A percentile compares a stretch with the other conserved stretches of the same genome.
These are phyloP conservation scores for Beaufortia kweichowensis DNA, from an alignment of 2,113 vertebrate species.

Conservation along the genomic window DNA sequence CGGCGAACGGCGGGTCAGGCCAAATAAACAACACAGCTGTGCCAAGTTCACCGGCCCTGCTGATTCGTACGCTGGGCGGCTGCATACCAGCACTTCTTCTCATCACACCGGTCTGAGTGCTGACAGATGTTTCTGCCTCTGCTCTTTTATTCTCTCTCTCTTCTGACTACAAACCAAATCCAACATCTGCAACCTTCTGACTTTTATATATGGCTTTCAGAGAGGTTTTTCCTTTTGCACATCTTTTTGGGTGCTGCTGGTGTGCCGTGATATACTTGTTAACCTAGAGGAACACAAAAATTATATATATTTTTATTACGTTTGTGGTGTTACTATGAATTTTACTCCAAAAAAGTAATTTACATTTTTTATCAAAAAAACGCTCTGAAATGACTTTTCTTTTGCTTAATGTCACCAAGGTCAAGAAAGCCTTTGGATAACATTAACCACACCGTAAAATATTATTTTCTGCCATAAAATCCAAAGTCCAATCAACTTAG, in stretches of 20 bases:
- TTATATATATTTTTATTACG: too few species aligned
- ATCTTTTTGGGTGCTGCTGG: not conserved
- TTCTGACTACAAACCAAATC: not conserved
- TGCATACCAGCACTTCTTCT: conserved; percentile 81
- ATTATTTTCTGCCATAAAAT: too few species aligned
- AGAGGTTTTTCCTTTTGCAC: not conserved
- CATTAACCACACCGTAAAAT: too few species aligned
- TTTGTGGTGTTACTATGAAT: too few species aligned
- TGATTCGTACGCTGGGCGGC: conserved; percentile 79
- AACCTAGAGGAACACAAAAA: too few species aligned
- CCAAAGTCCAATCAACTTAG: too few species aligned
- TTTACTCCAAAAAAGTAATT: too few species aligned
- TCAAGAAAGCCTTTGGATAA: not conserved
- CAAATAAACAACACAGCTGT: conserved; percentile 92
- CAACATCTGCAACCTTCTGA: conserved; percentile 8
- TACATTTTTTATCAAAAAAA: too few species aligned
- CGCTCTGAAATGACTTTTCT: too few species aligned
- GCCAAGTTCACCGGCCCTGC: conserved; percentile 86
- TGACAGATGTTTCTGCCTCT: conserved; percentile 91
- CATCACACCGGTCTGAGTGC: conserved; percentile 87
- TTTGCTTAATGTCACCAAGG: not conserved
- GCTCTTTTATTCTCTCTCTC: conserved; percentile 40
- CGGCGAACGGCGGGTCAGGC: conserved; percentile 87
- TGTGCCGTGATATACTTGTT: too few species aligned
- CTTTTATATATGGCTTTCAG: not conserved